phyloP scores from a whole-genome alignment of 2,113 vertebrate species.

The Pedetes capensis region DNA sequence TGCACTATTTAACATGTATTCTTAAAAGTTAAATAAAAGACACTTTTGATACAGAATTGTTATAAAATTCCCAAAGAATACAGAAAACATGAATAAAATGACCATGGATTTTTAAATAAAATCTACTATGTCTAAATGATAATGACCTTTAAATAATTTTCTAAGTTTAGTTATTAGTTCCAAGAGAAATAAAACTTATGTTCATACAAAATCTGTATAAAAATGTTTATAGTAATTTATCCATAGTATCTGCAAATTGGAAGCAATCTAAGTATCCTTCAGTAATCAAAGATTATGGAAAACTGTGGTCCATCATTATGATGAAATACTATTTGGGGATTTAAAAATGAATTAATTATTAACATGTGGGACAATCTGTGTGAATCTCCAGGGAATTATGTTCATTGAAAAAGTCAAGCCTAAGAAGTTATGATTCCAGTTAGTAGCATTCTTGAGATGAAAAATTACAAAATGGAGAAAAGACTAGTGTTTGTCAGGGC shows the following conservation, averaged over 20 bases:
- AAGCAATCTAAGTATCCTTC: neutral
- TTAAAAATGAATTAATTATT: neutral
- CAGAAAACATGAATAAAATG: neutral
- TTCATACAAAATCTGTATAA: neutral
- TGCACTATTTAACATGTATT: neutral
- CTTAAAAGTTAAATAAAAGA: neutral
- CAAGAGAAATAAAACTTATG: neutral
- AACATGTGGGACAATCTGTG: neutral
- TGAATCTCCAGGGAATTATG: neutral
- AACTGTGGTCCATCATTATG: fast-evolving
- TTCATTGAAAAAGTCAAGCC: neutral
- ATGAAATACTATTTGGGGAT: neutral
- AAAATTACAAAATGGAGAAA: neutral
- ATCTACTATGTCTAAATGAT: neutral
- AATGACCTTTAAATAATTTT: neutral
- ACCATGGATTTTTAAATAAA: neutral
- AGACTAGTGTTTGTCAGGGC: neutral
- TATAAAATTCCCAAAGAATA: neutral
- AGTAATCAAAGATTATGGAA: neutral
- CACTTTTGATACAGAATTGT: neutral
- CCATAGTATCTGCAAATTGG: neutral
- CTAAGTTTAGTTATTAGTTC: neutral
- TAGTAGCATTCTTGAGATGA: neutral
- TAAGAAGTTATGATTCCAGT: neutral
- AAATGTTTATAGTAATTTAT: neutral